These are phyloP conservation scores for Cariama cristata DNA, from an alignment of 2,113 vertebrate species.

Conservation along the genomic window DNA sequence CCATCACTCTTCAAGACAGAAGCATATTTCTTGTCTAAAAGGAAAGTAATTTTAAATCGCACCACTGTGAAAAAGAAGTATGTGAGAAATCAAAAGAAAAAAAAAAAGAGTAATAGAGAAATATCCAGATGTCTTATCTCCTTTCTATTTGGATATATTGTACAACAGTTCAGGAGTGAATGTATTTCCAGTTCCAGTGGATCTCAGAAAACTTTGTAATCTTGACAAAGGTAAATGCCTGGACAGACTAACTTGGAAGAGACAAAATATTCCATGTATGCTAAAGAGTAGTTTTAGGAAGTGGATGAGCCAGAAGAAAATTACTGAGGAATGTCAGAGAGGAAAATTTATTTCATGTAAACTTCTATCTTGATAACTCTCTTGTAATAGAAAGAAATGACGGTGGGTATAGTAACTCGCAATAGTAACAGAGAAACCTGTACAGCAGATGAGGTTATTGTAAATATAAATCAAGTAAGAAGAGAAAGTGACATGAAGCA, in stretches of 20 bases:
- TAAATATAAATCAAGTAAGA: neutral
- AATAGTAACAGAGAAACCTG: neutral
- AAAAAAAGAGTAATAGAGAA: neutral
- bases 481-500: neutral
- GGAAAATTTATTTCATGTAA: neutral
- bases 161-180: neutral
- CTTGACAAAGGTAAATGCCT: neutral
- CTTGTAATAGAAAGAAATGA: neutral
- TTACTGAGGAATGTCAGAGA: neutral
- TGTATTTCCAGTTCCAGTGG: neutral
- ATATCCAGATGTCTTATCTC: neutral
- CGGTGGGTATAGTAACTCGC: neutral
- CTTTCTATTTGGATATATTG: neutral
- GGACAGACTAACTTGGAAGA: neutral
- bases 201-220: neutral
- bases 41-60: neutral
- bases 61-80: neutral
- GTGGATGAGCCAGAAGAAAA: neutral
- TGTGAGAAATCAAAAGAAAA: neutral
- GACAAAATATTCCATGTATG: neutral
- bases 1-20: neutral
- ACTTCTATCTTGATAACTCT: neutral
- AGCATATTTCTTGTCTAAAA: neutral
- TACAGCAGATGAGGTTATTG: neutral
- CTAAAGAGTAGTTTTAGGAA: neutral